Evolutionary conservation across 2,888 invertebrate genomes (phyloP).

Genomic region (Drosophila fungiperda): DNA sequence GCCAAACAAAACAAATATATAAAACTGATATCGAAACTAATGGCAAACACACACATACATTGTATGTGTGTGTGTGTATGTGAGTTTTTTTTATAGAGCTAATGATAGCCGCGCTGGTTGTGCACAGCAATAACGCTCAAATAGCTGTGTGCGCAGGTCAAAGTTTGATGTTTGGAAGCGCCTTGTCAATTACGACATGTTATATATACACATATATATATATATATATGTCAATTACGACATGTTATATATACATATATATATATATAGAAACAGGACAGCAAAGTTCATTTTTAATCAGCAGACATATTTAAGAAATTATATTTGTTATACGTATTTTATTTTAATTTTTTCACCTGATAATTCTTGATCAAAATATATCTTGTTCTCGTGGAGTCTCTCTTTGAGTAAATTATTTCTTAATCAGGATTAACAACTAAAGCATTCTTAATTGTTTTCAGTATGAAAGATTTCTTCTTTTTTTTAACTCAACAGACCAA

Average conservation of each 20-base stretch:
- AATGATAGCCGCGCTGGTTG: conserved; percentile 18
- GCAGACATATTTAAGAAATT: neutral
- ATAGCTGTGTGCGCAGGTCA: conserved; percentile 2
- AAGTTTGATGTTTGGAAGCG: conserved; percentile 31
- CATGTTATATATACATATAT: neutral
- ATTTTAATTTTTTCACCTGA: no score
- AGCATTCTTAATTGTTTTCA: neutral
- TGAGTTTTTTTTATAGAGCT: conserved; percentile 32
- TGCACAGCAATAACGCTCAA: conserved; percentile 13
- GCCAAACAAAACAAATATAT: conserved; percentile 57
- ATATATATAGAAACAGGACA: neutral
- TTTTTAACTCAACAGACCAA: neutral
- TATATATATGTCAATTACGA: neutral
- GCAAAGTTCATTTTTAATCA: neutral
- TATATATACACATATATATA: conserved; percentile 4
- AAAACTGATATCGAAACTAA: conserved; percentile 63
- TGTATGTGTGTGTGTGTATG: neutral
- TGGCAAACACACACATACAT: conserved; percentile 22
- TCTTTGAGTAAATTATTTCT: neutral
- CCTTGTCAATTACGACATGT: conserved; percentile 36
- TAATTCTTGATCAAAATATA: no score
- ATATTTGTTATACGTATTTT: neutral
- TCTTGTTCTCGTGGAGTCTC: no score
- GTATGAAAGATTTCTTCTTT: neutral
- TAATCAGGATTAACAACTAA: neutral